These are phyloP conservation scores for Hirudo medicinalis DNA, from an alignment of 1,140 invertebrate genomes.

Conservation along the genomic window DNA sequence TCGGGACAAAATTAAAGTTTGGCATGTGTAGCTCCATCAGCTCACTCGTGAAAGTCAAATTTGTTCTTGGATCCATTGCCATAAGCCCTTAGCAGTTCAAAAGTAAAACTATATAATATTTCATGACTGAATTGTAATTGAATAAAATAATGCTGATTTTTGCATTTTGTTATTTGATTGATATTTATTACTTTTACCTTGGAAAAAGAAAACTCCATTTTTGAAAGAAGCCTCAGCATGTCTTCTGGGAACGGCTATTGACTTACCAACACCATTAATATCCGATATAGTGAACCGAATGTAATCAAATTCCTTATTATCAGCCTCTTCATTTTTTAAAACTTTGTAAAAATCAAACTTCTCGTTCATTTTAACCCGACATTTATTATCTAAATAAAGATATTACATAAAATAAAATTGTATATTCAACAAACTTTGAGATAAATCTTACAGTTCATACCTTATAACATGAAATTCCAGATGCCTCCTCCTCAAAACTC, in stretches of 20 bases:
- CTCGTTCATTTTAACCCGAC: too few relatives aligned
- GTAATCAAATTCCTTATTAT: constrained; percentile 13
- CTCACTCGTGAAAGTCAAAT: neutral
- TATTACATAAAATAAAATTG: too few relatives aligned
- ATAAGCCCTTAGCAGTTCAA: neutral
- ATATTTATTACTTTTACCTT: neutral
- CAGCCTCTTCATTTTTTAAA: neutral
- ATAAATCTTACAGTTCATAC: too few relatives aligned
- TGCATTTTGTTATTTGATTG: neutral
- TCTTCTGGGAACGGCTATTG: constrained; percentile 3
- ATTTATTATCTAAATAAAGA: too few relatives aligned
- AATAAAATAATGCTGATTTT: neutral
- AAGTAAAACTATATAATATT: neutral
- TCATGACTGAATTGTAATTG: too few relatives aligned
- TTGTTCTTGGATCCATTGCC: neutral
- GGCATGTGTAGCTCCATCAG: neutral
- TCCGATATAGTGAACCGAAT: constrained; percentile 19
- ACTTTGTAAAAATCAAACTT: neutral
- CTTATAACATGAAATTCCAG: too few relatives aligned
- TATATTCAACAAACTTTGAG: too few relatives aligned
- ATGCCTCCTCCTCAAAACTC: too few relatives aligned
- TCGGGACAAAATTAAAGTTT: neutral
- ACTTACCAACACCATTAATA: constrained; percentile 15
- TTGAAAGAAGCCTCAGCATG: neutral
- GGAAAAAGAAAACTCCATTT: constrained; percentile 11